phyloP scores from a whole-genome alignment of 2,797 vertebrate genomes.

The Oryzias sinensis region DNA sequence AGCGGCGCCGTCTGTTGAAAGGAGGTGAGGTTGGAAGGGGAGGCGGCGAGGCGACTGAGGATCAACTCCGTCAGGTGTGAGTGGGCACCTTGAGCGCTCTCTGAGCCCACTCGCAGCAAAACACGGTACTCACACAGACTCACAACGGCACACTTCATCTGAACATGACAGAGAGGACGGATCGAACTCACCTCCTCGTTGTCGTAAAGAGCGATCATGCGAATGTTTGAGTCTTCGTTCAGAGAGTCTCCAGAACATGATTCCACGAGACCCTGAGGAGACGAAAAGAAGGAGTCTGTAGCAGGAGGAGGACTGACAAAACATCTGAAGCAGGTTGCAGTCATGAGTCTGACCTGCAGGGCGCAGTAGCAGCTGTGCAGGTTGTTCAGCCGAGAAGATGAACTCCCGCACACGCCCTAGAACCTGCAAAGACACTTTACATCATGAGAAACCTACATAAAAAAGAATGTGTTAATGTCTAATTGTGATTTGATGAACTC shows the following conservation, averaged over 20 bases:
- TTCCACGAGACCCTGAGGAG: constrained; percentile 83
- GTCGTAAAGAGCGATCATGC: constrained; percentile 91
- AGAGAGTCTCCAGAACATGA: constrained; percentile 83
- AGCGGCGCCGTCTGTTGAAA: constrained; percentile 91
- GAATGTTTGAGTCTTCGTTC: constrained; percentile 83
- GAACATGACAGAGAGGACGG: not conserved
- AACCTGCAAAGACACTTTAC: constrained; percentile 66
- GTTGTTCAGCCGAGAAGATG: constrained; percentile 95
- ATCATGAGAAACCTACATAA: too few relatives aligned
- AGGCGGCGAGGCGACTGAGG: constrained; percentile 85
- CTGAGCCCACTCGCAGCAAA: constrained; percentile 87
- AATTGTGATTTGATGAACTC: too few relatives aligned
- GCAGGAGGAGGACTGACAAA: not conserved
- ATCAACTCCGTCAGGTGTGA: constrained; percentile 94
- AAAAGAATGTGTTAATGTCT: too few relatives aligned
- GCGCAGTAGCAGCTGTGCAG: constrained; percentile 98
- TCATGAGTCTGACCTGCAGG: constrained; percentile 79
- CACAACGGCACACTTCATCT: not conserved
- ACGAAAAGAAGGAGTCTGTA: not conserved
- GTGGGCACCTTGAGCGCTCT: constrained; percentile 90
- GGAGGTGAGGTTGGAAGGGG: constrained; percentile 80
- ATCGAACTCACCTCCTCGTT: constrained; percentile 87
- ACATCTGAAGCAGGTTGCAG: not conserved
- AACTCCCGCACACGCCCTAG: constrained; percentile 92
- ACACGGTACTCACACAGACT: not conserved